Evolutionary conservation across 2,888 invertebrate species (phyloP).

Genomic region (Sphaerophoria taeniata): DNA sequence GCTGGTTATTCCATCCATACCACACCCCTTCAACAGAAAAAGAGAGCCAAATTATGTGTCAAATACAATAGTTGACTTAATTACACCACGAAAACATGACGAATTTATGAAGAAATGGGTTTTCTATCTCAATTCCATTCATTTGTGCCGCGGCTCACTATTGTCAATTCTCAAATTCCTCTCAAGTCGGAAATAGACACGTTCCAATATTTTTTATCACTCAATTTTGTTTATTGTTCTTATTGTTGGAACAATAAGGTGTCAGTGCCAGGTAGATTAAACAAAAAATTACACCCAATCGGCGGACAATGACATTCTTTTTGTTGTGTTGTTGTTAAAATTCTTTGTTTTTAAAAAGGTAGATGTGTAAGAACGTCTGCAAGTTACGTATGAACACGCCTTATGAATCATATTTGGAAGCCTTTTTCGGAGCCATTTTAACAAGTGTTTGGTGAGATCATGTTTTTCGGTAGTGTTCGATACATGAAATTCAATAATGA

Average conservation of each 20-base stretch:
- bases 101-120: slow-evolving; percentile 8
- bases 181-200: slow-evolving; percentile 48
- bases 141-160: background rate
- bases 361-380: slow-evolving; percentile 7
- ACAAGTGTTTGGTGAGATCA: slow-evolving; percentile 13
- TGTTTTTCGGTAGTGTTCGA: background rate
- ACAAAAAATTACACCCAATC: background rate
- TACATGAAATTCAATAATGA: background rate
- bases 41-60: slow-evolving; percentile 1
- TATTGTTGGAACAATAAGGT: slow-evolving; percentile 45
- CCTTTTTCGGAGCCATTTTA: slow-evolving; percentile 7
- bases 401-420: slow-evolving; percentile 26
- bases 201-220: slow-evolving; percentile 63
- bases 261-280: slow-evolving; percentile 11
- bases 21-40: slow-evolving; percentile 5
- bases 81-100: slow-evolving; percentile 38
- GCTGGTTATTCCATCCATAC: slow-evolving; percentile 7
- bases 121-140: slow-evolving; percentile 3
- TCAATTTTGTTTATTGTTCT: background rate
- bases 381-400: slow-evolving; percentile 20
- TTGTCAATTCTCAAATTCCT: slow-evolving; percentile 1
- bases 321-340: slow-evolving; percentile 5
- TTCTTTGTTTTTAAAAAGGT: slow-evolving; percentile 18
- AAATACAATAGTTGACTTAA: slow-evolving; percentile 42
- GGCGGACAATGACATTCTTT: slow-evolving; percentile 24